phyloP scores from a whole-genome alignment of 2,888 invertebrate genomes.

The Pilophorus perplexus region DNA sequence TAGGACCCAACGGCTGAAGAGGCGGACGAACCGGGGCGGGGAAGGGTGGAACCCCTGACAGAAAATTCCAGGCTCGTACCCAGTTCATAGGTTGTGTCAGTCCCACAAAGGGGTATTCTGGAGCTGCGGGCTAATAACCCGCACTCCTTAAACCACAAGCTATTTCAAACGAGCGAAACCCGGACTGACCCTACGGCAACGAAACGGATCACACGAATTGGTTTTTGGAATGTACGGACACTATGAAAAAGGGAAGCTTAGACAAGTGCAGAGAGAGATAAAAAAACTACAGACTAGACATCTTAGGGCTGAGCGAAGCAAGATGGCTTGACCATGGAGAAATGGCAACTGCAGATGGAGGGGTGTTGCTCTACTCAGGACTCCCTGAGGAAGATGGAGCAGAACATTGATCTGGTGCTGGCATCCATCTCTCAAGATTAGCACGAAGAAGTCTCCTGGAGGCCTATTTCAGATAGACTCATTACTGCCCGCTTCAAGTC shows the following conservation, averaged over 20 bases:
- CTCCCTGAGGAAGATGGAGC: neutral
- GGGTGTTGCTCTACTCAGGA: neutral
- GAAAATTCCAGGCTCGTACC: constrained; percentile 1
- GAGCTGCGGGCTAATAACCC: constrained; percentile 10
- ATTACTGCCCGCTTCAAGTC: neutral
- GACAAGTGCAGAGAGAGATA: constrained; percentile 10
- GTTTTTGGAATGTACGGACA: constrained; percentile 18
- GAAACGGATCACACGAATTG: constrained; percentile 6
- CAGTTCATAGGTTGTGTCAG: constrained; percentile 7
- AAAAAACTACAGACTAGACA: constrained; percentile 6
- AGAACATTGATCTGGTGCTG: constrained; percentile 1
- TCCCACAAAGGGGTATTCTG: constrained; percentile 1
- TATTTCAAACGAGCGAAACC: constrained; percentile 7
- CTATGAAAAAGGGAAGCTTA: constrained; percentile 12
- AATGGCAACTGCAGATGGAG: neutral
- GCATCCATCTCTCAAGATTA: neutral
- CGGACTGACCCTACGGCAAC: constrained; percentile 14
- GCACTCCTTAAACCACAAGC: constrained; percentile 1
- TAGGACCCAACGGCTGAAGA: constrained; percentile 8
- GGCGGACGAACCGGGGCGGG: neutral
- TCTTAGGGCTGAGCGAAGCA: constrained; percentile 14
- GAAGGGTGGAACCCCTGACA: neutral
- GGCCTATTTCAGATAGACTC: neutral
- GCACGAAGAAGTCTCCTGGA: too few species aligned
- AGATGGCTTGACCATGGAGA: neutral